Conservation (phyloP, 2,113 vertebrate species). For the Zonotrichia leucophrys region DNA sequence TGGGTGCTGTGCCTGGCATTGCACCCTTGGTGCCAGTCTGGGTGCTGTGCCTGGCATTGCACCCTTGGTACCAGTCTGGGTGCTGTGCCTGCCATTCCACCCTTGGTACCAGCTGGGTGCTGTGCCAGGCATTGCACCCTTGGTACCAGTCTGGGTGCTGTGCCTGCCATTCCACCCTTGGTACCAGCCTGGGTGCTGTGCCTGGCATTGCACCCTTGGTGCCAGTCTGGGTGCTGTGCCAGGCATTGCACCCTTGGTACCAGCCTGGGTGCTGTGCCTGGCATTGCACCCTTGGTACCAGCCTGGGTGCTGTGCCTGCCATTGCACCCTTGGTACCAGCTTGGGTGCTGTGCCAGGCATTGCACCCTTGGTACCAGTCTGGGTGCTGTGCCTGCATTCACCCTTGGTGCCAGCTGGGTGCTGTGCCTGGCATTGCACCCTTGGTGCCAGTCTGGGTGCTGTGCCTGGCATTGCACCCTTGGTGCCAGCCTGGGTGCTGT, state of each 20-base stretch:
- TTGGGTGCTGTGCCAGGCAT: accelerated
- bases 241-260: background rate
- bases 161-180: accelerated
- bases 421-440: too few species aligned
- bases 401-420: too few species aligned
- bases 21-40: too few species aligned
- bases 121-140: too few species aligned
- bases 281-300: too few species aligned
- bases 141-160: background rate
- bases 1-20: accelerated
- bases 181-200: accelerated
- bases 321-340: accelerated
- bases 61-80: background rate
- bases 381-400: accelerated
- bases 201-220: too few species aligned
- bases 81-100: accelerated
- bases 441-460: background rate
- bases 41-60: accelerated
- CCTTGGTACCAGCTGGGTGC: too few species aligned
- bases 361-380: too few species aligned
- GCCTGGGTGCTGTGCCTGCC: accelerated
- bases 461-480: accelerated
- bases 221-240: accelerated
- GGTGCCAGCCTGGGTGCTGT: accelerated
- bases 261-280: too few species aligned